Evolutionary conservation across 2,113 vertebrate species (phyloP).

Genomic region (Ammodytes marinus): DNA sequence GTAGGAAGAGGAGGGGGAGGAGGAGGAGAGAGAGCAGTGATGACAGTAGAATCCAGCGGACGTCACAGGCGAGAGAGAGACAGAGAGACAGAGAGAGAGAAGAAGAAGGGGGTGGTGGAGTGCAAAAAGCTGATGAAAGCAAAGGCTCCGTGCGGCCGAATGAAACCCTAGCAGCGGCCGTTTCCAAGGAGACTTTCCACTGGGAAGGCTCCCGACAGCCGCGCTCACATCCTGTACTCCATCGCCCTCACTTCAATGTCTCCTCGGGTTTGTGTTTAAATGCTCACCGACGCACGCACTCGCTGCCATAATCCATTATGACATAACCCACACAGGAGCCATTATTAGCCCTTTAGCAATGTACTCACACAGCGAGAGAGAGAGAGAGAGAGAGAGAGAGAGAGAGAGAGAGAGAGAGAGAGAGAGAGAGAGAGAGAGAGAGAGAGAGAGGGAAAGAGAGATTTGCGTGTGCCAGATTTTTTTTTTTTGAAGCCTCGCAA

Average conservation of each 20-base stretch:
- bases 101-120: neutral
- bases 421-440: neutral
- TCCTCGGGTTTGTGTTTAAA: constrained; percentile 1
- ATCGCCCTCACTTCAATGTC: neutral
- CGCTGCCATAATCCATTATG: constrained; percentile 5
- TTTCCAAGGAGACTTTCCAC: constrained; percentile 6
- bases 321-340: neutral
- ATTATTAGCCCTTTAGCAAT: neutral
- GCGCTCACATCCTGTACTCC: neutral
- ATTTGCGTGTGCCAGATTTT: too few relatives aligned
- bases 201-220: neutral
- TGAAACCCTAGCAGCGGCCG: neutral
- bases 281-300: neutral
- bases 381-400: neutral
- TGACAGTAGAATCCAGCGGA: constrained; percentile 57
- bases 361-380: neutral
- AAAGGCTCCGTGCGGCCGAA: constrained; percentile 39
- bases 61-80: constrained; percentile 24
- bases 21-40: neutral
- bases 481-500: too few relatives aligned
- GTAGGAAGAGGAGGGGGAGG: neutral
- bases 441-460: neutral
- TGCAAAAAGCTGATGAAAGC: constrained; percentile 25
- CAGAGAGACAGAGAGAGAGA: neutral
- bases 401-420: neutral